Percentiles rank a stretch among this genome's conserved stretches.
These are phyloP conservation scores for Cardiocondyla obscurior DNA, from an alignment of 1,140 invertebrate genomes.

Conservation along the genomic window DNA sequence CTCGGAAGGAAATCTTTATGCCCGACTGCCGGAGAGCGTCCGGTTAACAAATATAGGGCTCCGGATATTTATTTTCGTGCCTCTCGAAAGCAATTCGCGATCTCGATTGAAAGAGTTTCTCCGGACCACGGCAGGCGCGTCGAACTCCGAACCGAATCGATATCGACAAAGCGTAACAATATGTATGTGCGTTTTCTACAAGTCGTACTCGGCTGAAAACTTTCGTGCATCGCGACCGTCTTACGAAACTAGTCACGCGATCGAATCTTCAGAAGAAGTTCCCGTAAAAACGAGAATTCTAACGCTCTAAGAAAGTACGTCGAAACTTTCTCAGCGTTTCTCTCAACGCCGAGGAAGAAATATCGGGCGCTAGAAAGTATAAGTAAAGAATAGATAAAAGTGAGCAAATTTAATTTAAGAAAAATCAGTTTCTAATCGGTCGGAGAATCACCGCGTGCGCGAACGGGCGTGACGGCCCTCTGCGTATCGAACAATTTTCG, in stretches of 20 bases:
- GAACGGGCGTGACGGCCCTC: background rate
- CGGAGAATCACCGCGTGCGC: background rate
- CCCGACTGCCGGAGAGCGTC: constrained; percentile 8
- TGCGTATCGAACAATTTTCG: background rate
- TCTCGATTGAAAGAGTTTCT: constrained; percentile 38
- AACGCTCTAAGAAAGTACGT: constrained; percentile 10
- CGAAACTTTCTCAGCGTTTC: constrained; percentile 14
- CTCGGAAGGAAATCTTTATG: constrained; percentile 52
- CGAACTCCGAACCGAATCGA: constrained; percentile 17
- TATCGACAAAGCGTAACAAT: constrained; percentile 43
- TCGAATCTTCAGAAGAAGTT: constrained; percentile 27
- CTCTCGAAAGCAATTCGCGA: background rate
- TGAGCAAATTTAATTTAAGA: background rate
- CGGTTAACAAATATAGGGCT: constrained; percentile 47
- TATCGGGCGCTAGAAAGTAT: background rate
- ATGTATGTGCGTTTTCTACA: constrained; percentile 14
- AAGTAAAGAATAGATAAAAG: constrained; percentile 1
- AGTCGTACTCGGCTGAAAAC: constrained; percentile 20
- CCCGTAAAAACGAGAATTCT: constrained; percentile 12
- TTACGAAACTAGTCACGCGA: constrained; percentile 31
- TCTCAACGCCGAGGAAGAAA: constrained; percentile 21
- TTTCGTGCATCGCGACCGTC: constrained; percentile 3
- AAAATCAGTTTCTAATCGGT: background rate
- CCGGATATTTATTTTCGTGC: constrained; percentile 35
- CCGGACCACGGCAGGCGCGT: background rate